A percentile compares a stretch with the other conserved stretches of the same genome.
Conservation (phyloP, 2,113 vertebrate genomes). For the Excalfactoria chinensis region DNA sequence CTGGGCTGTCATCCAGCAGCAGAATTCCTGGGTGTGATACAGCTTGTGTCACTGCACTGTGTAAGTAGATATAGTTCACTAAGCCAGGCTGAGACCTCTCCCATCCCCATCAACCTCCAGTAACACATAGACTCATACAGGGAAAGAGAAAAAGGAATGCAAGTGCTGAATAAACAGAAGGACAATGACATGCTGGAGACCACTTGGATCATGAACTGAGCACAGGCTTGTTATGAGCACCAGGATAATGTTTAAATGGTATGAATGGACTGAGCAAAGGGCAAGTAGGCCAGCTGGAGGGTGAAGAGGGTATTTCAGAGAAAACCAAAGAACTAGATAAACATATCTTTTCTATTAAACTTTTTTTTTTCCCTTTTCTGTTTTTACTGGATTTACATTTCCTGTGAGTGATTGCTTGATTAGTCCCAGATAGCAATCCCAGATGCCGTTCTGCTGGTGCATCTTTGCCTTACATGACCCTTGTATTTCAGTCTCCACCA, state of each 20-base stretch:
- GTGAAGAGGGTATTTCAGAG: background rate
- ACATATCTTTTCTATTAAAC: background rate
- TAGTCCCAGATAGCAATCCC: background rate
- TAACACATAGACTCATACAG: background rate
- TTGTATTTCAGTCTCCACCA: background rate
- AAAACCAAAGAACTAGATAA: background rate
- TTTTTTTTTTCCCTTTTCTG: background rate
- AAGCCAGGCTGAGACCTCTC: background rate
- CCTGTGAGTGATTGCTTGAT: background rate
- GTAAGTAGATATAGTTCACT: background rate
- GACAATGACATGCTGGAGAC: background rate
- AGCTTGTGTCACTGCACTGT: background rate
- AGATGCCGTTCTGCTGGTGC: background rate
- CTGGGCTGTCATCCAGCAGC: background rate
- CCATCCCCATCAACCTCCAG: background rate
- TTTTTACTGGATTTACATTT: background rate
- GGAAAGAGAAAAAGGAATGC: background rate
- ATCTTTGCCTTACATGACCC: too few species aligned
- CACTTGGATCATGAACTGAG: background rate
- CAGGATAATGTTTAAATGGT: background rate
- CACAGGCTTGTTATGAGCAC: background rate
- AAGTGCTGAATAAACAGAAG: background rate
- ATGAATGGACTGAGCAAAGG: background rate
- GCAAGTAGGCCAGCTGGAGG: background rate
- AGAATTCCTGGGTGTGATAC: background rate